Percentiles rank a stretch among this genome's conserved stretches.
Evolutionary conservation across 2,797 vertebrate genomes (phyloP).

Genomic region (Acipenser ruthenus): DNA sequence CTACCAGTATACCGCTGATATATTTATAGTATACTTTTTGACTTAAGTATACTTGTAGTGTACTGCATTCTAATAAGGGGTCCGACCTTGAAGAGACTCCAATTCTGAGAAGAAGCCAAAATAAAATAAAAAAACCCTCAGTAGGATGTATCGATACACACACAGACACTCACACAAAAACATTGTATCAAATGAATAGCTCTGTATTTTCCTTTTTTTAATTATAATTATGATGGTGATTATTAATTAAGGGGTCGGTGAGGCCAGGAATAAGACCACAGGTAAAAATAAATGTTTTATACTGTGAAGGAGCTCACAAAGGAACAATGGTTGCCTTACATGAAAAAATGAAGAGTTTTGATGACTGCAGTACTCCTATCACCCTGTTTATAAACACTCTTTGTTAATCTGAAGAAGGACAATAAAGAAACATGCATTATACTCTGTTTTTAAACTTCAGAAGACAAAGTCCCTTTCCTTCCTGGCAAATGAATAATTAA

Average conservation of each 20-base stretch:
- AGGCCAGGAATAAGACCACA: conserved; percentile 27
- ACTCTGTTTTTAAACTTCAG: conserved; percentile 33
- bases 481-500: conserved; percentile 46
- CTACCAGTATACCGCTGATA: conserved; percentile 28
- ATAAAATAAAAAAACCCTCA: conserved; percentile 18
- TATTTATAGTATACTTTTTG: conserved; percentile 43
- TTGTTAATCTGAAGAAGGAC: conserved; percentile 26
- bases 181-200: conserved; percentile 26
- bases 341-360: conserved; percentile 30
- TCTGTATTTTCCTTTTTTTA: conserved; percentile 25
- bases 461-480: conserved; percentile 26
- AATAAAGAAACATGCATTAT: conserved; percentile 27
- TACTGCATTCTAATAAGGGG: conserved; percentile 28
- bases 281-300: conserved; percentile 81
- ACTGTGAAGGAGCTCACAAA: conserved; percentile 74
- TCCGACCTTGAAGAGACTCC: conserved; percentile 23
- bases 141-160: conserved; percentile 25
- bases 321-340: conserved; percentile 72
- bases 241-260: conserved; percentile 9
- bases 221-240: conserved; percentile 32
- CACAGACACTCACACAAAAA: conserved; percentile 4
- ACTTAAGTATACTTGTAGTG: conserved; percentile 32
- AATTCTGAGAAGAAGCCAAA: conserved; percentile 22
- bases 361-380: conserved; percentile 28
- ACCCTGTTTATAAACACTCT: conserved; percentile 11